These are phyloP conservation scores for Dysdera silvatica DNA, from an alignment of 1,140 invertebrate genomes.

Conservation along the genomic window DNA sequence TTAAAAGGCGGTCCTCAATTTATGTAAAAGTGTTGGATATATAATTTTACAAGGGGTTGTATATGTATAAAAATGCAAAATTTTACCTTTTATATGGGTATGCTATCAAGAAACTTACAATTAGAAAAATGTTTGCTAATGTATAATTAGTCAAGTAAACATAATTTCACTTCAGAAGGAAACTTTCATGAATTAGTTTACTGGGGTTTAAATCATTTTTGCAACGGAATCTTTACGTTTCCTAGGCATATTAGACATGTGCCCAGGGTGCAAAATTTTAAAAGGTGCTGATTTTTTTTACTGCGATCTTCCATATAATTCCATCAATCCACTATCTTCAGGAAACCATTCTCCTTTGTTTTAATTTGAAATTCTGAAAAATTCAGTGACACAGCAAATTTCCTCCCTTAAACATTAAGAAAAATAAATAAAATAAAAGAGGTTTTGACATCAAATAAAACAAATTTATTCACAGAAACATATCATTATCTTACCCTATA, in stretches of 20 bases:
- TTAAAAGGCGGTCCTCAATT: neutral
- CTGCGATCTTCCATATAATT: neutral
- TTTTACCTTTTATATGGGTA: too few relatives aligned
- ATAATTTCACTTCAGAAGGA: too few relatives aligned
- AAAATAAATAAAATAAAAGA: conserved; percentile 28
- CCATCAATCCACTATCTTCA: neutral
- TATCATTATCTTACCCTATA: too few relatives aligned
- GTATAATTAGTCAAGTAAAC: too few relatives aligned
- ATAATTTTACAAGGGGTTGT: too few relatives aligned
- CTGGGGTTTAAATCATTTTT: too few relatives aligned
- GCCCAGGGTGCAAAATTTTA: neutral
- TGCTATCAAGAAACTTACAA: too few relatives aligned
- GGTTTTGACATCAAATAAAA: conserved; percentile 41
- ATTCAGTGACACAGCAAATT: neutral
- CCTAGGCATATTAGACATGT: neutral
- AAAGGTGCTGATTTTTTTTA: neutral
- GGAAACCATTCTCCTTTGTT: neutral
- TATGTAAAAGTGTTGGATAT: neutral
- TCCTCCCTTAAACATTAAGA: conserved; percentile 42
- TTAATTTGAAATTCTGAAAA: neutral
- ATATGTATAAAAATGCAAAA: too few relatives aligned
- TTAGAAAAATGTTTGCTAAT: too few relatives aligned
- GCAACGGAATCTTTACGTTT: too few relatives aligned
- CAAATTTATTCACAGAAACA: conserved; percentile 29
- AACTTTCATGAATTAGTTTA: too few relatives aligned